Base-by-base conservation (phyloP, 2,888 invertebrate genomes). In the Meteorus cinctellus region DNA sequence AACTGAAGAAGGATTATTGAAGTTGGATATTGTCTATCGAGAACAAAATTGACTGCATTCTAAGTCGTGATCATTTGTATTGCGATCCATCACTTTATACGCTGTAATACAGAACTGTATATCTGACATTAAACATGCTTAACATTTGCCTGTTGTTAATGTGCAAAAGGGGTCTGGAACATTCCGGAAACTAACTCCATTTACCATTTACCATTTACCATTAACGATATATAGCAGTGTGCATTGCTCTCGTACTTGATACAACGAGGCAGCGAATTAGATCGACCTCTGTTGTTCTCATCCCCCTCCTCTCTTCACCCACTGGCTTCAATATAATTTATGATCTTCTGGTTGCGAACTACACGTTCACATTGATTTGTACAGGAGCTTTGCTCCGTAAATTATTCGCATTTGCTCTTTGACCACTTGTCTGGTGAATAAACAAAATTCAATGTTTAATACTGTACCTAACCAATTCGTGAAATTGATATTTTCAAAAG, bases 101-200 rank as follows among this genome's bases (percentile, higher is more conserved):
- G 4, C 12, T 16, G n/a, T 4, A 6, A 48, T 48, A 4, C n/a
- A 48, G 16, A 48, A 16, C 48, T 48, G 14, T 6, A 48, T 48
- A 2, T 14, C 4, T 48, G n/a, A 48, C 48, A n/a, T 48, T 14
- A 48, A 48, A 66, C 19, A 41, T 70, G 59, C 48, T 36, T 31
- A 45, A n/a, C 66, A 68, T 62, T 72, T 63, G 75, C 59, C 55
- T 31, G 60, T 82, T 84, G 82, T 84, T 83, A 82, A 82, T 84
- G 83, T 83, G 82, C 82, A 82, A 83, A 84, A 80, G 81, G 80
- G 81, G 81, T 80, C 82, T 80, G 80, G 79, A 41, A 80, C 81
- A 84, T 84, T 83, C 80, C 81, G 82, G 84, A 84, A 84, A 84
- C 84, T 83, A 85, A 84, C 84, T 85, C 82, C 82, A 84, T 85